Percentiles rank a stretch among this genome's conserved stretches.
These are phyloP conservation scores for Pseudolaguvia tuberculata DNA, from an alignment of 2,113 vertebrate genomes.

Conservation along the genomic window DNA sequence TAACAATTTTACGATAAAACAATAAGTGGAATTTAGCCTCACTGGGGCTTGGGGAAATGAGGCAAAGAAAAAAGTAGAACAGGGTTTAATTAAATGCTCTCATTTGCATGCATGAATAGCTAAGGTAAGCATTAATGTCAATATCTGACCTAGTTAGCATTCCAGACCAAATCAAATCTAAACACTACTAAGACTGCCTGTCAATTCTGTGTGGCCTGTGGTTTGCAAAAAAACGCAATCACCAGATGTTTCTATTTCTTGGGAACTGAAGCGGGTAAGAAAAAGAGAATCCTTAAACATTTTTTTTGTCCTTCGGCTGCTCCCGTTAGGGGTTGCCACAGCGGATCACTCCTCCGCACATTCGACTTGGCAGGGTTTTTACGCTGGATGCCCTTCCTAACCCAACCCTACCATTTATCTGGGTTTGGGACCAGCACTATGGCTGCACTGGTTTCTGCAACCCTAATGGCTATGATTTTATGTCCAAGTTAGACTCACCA, in stretches of 20 bases:
- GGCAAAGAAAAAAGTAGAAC: not conserved
- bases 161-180: slow-evolving; percentile 24
- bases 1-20: not conserved
- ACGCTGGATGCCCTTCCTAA: too few species aligned
- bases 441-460: too few species aligned
- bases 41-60: not conserved
- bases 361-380: too few species aligned
- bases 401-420: too few species aligned
- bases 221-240: not conserved
- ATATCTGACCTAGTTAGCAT: slow-evolving; percentile 31
- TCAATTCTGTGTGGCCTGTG: slow-evolving; percentile 23
- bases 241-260: slow-evolving; percentile 8
- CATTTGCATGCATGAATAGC: slow-evolving; percentile 25
- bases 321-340: too few species aligned
- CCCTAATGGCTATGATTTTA: too few species aligned
- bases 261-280: not conserved
- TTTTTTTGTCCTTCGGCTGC: too few species aligned
- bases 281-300: not conserved
- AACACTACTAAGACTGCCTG: slow-evolving; percentile 13
- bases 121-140: slow-evolving; percentile 26
- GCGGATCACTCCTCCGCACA: too few species aligned
- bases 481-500: too few species aligned
- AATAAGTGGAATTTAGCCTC: not conserved
- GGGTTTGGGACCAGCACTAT: too few species aligned
- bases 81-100: slow-evolving; percentile 19